Percentiles rank a stretch among this genome's conserved stretches.
phyloP scores from a whole-genome alignment of 2,888 invertebrate species.

The Melangyna quadrimaculata region DNA sequence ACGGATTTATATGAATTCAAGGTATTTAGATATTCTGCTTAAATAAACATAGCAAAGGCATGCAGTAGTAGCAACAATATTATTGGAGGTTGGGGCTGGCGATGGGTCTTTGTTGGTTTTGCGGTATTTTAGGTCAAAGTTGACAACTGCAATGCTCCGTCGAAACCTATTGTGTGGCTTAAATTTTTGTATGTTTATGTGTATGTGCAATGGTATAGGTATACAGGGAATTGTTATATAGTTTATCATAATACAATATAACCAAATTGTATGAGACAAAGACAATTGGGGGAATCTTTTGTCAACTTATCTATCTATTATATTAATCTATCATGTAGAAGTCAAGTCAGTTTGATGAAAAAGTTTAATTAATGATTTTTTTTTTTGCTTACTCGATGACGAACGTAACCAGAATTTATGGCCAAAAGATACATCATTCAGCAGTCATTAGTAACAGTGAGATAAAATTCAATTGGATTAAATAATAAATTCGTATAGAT shows the following conservation, averaged over 20 bases:
- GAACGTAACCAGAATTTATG: not conserved
- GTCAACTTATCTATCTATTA: constrained; percentile 40
- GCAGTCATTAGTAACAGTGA: constrained; percentile 14
- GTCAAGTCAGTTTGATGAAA: not conserved
- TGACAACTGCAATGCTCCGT: constrained; percentile 63
- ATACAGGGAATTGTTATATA: not conserved
- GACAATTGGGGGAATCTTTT: constrained; percentile 7
- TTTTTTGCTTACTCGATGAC: not conserved
- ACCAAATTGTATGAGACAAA: constrained; percentile 1
- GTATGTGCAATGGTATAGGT: not conserved
- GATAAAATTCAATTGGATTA: constrained; percentile 30
- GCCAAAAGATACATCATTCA: not conserved
- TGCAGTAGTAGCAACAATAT: constrained; percentile 18
- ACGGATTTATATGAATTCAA: constrained; percentile 59
- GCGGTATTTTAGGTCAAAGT: constrained; percentile 68
- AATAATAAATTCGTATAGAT: constrained; percentile 31
- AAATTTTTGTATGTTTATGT: not conserved
- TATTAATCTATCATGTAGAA: constrained; percentile 32
- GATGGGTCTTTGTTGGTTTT: constrained; percentile 59
- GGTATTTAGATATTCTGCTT: constrained; percentile 70
- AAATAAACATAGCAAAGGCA: constrained; percentile 60
- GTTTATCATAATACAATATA: constrained; percentile 5
- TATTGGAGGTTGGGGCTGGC: not conserved
- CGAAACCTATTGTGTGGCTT: constrained; percentile 10
- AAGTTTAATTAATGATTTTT: constrained; percentile 15